These are phyloP conservation scores for Eulimnadia texana DNA, from an alignment of 1,140 invertebrate genomes.

Conservation along the genomic window DNA sequence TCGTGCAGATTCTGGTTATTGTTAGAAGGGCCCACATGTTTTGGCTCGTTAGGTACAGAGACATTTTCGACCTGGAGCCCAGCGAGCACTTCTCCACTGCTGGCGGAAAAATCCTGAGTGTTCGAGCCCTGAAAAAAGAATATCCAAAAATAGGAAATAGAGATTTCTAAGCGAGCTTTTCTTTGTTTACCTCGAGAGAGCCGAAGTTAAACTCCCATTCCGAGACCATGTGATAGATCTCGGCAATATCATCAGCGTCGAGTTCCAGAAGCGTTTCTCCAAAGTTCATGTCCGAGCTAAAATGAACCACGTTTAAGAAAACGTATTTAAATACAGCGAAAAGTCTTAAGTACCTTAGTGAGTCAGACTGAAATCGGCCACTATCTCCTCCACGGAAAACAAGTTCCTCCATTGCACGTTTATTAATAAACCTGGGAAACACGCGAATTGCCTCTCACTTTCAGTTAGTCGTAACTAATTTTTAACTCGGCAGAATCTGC, in stretches of 20 bases:
- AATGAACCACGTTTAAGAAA: too few relatives aligned
- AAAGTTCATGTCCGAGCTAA: not conserved
- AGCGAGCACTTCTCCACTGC: not conserved
- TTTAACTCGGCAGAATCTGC: too few relatives aligned
- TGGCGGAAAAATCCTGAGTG: not conserved
- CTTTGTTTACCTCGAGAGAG: not conserved
- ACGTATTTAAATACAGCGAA: too few relatives aligned
- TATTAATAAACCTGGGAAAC: too few relatives aligned
- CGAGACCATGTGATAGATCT: slow-evolving; percentile 4
- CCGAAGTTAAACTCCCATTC: slow-evolving; percentile 7
- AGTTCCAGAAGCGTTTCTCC: not conserved
- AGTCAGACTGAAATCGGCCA: not conserved
- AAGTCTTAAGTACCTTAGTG: not conserved
- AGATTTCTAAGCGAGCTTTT: too few relatives aligned
- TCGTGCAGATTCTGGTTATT: slow-evolving; percentile 1
- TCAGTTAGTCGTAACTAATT: too few relatives aligned
- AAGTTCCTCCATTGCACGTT: not conserved
- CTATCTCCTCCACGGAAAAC: not conserved
- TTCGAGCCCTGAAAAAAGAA: not conserved
- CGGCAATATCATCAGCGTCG: not conserved
- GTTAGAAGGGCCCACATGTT: not conserved
- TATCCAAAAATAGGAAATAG: not conserved
- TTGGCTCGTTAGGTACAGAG: not conserved
- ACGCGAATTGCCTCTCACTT: too few relatives aligned
- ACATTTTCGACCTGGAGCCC: not conserved